Evolutionary conservation across 2,113 vertebrate species (phyloP).

Genomic region (Aplodontia rufa): DNA sequence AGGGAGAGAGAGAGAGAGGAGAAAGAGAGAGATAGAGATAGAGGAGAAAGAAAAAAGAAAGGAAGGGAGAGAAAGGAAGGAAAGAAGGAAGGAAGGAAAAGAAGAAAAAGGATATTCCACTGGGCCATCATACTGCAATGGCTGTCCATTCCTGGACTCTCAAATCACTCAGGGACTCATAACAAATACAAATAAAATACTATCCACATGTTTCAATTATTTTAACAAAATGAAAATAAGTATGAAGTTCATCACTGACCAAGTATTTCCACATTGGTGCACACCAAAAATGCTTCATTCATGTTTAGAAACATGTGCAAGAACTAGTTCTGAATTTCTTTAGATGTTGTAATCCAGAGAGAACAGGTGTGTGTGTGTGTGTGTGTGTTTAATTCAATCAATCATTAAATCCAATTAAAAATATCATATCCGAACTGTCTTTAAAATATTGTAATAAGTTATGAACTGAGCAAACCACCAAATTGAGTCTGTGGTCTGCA

Average conservation of each 20-base stretch:
- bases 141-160: neutral
- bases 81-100: too few relatives aligned
- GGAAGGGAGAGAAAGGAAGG: too few relatives aligned
- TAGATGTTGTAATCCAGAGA: neutral
- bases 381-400: neutral
- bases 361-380: neutral
- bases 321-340: neutral
- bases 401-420: conserved; percentile 3
- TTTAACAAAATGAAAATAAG: neutral
- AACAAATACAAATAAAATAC: neutral
- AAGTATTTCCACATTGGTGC: neutral
- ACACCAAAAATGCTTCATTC: neutral
- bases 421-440: neutral
- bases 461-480: neutral
- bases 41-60: neutral
- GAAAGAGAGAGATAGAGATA: too few relatives aligned
- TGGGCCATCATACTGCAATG: neutral
- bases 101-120: neutral
- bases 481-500: neutral
- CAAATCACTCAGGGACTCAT: fast-evolving
- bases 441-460: neutral
- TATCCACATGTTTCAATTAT: neutral
- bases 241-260: neutral
- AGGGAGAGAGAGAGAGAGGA: too few relatives aligned
- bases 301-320: neutral